A percentile compares a stretch with the other conserved stretches of the same genome.
Evolutionary conservation across 2,113 vertebrate species (phyloP).

Genomic region (Cricetomys ansorgei): DNA sequence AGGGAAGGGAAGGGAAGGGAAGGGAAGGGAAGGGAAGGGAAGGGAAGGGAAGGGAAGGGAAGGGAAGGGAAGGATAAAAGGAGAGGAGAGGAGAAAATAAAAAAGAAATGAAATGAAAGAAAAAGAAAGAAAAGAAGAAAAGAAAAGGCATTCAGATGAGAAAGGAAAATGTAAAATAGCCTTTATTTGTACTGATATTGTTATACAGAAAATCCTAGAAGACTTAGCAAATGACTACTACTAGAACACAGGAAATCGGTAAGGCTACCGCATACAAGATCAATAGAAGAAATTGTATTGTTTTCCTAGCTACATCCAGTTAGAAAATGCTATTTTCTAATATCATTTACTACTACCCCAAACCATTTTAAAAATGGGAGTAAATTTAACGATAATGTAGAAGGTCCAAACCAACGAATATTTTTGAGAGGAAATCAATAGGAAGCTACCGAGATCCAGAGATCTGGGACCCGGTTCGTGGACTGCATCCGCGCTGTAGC

Average conservation of each 20-base stretch:
- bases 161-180: not conserved
- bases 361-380: not conserved
- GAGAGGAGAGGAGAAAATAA: too few relatives aligned
- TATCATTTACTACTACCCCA: not conserved
- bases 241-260: not conserved
- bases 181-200: not conserved
- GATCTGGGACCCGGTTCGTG: not conserved
- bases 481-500: not conserved
- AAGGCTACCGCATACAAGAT: not conserved
- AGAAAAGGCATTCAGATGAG: not conserved
- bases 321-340: not conserved
- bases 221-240: not conserved
- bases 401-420: not conserved
- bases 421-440: slow-evolving; percentile 25
- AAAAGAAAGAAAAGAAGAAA: too few relatives aligned
- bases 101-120: too few relatives aligned
- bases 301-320: not conserved
- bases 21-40: too few relatives aligned
- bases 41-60: too few relatives aligned
- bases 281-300: not conserved
- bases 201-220: not conserved
- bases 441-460: not conserved
- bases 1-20: too few relatives aligned
- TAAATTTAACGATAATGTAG: not conserved
- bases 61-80: too few relatives aligned